phyloP scores from a whole-genome alignment of 2,797 vertebrate species.

The Rhabdophis nuchalis region DNA sequence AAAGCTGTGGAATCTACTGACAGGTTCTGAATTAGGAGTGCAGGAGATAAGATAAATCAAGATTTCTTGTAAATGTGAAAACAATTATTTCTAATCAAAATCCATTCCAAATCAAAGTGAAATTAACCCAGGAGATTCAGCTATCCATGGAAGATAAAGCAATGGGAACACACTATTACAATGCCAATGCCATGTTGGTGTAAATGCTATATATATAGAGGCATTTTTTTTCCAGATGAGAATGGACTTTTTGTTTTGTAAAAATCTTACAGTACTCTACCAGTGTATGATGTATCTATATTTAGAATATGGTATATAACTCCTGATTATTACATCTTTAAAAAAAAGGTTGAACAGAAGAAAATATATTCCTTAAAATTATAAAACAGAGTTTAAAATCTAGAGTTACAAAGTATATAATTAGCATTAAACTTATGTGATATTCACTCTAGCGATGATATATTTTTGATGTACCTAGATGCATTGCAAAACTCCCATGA shows the following conservation, averaged over 20 bases:
- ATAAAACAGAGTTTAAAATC: background rate
- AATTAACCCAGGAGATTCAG: background rate
- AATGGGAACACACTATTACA: background rate
- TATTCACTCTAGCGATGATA: background rate
- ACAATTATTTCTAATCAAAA: background rate
- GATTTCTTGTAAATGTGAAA: background rate
- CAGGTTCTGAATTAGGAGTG: background rate
- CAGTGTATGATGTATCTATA: background rate
- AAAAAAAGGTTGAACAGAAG: background rate
- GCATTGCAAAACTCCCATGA: background rate
- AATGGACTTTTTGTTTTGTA: background rate
- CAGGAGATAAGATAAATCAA: background rate
- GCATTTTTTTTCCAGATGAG: background rate
- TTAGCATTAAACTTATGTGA: background rate
- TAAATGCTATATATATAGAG: background rate
- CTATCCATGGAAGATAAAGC: background rate
- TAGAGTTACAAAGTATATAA: background rate
- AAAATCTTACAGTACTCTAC: background rate
- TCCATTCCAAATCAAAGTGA: background rate
- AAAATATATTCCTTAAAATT: background rate
- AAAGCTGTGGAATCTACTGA: background rate
- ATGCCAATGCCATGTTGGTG: background rate
- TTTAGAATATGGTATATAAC: background rate
- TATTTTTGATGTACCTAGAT: background rate
- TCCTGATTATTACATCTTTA: background rate